These are phyloP conservation scores for Dyspetes luteomarginatus DNA, from an alignment of 2,888 invertebrate genomes.

Conservation along the genomic window DNA sequence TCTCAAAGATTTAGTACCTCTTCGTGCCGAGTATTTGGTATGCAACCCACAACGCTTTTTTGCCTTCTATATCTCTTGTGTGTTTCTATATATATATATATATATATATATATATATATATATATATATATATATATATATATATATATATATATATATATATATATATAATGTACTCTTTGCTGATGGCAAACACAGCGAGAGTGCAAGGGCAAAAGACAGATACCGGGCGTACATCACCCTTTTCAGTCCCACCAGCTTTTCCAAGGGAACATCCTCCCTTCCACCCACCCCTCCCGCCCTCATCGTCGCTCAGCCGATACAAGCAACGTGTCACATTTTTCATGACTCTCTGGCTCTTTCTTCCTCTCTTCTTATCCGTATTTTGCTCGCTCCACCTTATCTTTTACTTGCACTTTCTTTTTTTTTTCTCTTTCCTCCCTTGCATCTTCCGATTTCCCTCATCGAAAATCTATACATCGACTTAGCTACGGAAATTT, in stretches of 20 bases:
- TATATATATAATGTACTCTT: conserved; percentile 17
- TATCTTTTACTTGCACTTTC: conserved; percentile 28
- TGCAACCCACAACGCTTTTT: conserved; percentile 71
- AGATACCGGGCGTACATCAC: conserved; percentile 54
- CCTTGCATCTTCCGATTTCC: conserved; percentile 47
- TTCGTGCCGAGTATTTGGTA: conserved; percentile 74
- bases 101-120: neutral
- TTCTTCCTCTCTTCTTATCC: neutral
- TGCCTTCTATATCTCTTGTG: neutral
- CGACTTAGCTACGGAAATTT: conserved; percentile 30
- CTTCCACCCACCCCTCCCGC: no score
- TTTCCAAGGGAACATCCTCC: conserved; percentile 50
- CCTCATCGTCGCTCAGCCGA: no score
- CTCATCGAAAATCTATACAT: conserved; percentile 60
- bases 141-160: neutral
- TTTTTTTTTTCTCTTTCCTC: conserved; percentile 9
- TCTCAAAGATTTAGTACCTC: conserved; percentile 73
- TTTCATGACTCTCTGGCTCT: conserved; percentile 54
- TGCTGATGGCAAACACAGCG: conserved; percentile 18
- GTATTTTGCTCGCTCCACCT: conserved; percentile 17
- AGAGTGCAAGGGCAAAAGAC: conserved; percentile 56
- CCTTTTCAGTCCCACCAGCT: conserved; percentile 50
- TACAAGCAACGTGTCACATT: conserved; percentile 52
- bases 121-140: neutral
- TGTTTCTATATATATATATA: neutral